phyloP scores from a whole-genome alignment of 1,140 invertebrate genomes.

The Eupeodes corollae region DNA sequence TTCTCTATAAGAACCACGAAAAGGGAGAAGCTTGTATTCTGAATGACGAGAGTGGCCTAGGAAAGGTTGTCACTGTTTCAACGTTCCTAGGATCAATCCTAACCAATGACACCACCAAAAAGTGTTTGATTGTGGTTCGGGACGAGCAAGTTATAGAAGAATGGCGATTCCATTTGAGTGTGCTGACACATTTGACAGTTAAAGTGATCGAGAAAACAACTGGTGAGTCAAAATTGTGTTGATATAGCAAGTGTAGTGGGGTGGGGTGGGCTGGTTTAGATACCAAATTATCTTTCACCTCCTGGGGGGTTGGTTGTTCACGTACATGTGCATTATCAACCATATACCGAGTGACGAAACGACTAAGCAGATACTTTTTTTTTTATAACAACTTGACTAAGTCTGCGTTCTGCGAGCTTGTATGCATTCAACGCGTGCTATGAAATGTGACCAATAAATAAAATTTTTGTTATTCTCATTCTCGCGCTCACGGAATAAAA shows the following conservation, averaged over 20 bases:
- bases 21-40: constrained; percentile 25
- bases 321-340: background rate
- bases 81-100: constrained; percentile 16
- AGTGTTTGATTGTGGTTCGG: constrained; percentile 23
- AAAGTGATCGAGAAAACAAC: constrained; percentile 18
- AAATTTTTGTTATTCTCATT: too few relatives aligned
- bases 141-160: constrained; percentile 23
- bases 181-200: constrained; percentile 20
- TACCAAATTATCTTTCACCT: background rate
- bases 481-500: too few relatives aligned
- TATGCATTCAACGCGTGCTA: background rate
- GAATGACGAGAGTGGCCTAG: constrained; percentile 32
- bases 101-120: constrained; percentile 13
- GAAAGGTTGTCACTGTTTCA: constrained; percentile 17
- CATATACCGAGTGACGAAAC: background rate
- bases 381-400: too few relatives aligned
- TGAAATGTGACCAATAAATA: background rate
- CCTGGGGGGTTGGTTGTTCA: background rate
- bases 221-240: constrained; percentile 9
- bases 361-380: background rate
- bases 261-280: background rate
- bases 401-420: background rate
- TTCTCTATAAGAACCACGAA: constrained; percentile 21
- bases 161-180: constrained; percentile 28
- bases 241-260: too few relatives aligned